Evolutionary conservation across 2,888 invertebrate genomes (phyloP).

Genomic region (Sphaerophoria rueppellii): DNA sequence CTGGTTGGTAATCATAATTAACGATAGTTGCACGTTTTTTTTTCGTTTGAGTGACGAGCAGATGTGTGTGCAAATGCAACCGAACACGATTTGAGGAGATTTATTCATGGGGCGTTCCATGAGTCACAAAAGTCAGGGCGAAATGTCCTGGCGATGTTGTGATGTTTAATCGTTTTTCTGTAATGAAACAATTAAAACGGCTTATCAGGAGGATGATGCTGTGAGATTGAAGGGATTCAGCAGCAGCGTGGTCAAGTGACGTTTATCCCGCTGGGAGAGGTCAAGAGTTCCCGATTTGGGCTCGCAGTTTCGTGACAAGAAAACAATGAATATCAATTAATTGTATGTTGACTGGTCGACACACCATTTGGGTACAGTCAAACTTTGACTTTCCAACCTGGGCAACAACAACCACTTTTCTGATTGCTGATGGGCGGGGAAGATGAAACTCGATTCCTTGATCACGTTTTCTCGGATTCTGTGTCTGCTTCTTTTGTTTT

Average conservation of each 20-base stretch:
- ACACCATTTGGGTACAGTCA: too few species aligned
- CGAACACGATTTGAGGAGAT: slow-evolving; percentile 14
- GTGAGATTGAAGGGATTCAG: neutral
- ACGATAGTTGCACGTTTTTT: slow-evolving; percentile 66
- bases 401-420: too few species aligned
- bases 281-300: neutral
- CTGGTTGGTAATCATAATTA: slow-evolving; percentile 71
- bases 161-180: slow-evolving; percentile 19
- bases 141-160: slow-evolving; percentile 13
- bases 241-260: slow-evolving; percentile 1
- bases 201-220: slow-evolving; percentile 14
- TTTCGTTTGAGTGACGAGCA: slow-evolving; percentile 47
- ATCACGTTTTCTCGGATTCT: slow-evolving; percentile 37
- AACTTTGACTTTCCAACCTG: too few species aligned
- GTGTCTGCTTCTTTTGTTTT: slow-evolving; percentile 36
- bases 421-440: neutral
- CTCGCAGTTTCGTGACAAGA: neutral
- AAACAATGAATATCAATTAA: neutral
- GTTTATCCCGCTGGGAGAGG: neutral
- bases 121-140: slow-evolving; percentile 52
- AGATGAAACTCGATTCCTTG: neutral
- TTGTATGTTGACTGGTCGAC: too few species aligned
- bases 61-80: slow-evolving; percentile 41
- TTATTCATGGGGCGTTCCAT: slow-evolving; percentile 69
- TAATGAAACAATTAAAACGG: slow-evolving; percentile 24